phyloP scores from a whole-genome alignment of 2,113 vertebrate species.

The Ailurus styani region DNA sequence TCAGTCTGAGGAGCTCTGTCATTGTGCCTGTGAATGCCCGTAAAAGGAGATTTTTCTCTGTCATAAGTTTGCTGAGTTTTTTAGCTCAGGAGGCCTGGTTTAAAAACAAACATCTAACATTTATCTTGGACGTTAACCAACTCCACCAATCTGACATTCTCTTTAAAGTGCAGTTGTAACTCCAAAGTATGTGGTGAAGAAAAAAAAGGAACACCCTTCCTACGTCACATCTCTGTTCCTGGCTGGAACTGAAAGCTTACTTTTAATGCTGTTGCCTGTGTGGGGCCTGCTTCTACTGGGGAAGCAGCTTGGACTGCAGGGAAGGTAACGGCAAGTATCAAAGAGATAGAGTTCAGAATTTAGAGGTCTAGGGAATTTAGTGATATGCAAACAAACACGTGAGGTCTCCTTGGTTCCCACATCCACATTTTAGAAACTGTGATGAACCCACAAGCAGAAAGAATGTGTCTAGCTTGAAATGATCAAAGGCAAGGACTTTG shows the following conservation, averaged over 20 bases:
- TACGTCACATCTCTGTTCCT: not conserved
- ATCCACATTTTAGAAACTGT: not conserved
- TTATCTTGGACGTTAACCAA: slow-evolving; percentile 66
- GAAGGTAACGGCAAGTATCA: not conserved
- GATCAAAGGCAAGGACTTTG: not conserved
- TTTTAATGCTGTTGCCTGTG: not conserved
- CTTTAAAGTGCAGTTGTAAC: slow-evolving; percentile 46
- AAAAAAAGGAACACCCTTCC: not conserved
- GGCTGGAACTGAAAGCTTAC: not conserved
- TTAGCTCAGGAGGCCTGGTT: slow-evolving; percentile 32
- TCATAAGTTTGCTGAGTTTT: not conserved
- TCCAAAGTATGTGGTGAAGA: slow-evolving; percentile 44
- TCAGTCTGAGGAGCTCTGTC: not conserved
- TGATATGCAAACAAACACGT: not conserved
- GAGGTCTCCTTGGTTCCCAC: not conserved
- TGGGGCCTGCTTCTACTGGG: not conserved
- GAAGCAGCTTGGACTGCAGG: not conserved
- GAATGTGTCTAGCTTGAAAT: not conserved
- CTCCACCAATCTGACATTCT: slow-evolving; percentile 52
- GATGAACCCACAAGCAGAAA: not conserved
- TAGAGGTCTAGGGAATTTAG: not conserved
- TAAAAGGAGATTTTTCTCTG: slow-evolving; percentile 11
- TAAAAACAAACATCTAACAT: slow-evolving; percentile 69
- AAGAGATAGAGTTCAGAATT: not conserved
- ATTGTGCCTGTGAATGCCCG: not conserved